A percentile compares a stretch with the other conserved stretches of the same genome.
Conservation (phyloP, 2,113 vertebrate genomes). For the Hymenochirus boettgeri region DNA sequence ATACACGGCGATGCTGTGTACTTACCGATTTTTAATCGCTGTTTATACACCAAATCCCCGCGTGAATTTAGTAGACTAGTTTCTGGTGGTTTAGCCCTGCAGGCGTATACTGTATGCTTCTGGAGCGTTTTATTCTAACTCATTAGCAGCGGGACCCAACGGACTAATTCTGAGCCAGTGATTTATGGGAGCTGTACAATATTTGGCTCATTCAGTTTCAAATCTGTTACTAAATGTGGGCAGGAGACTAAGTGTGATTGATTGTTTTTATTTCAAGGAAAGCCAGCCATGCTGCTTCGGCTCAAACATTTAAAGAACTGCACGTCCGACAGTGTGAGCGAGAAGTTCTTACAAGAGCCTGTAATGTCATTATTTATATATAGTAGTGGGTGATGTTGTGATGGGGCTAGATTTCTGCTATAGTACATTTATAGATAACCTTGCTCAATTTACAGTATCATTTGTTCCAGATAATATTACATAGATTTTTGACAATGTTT, state of each 20-base stretch:
- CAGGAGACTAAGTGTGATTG: no score
- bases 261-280: constrained; percentile 71
- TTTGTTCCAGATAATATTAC: no score
- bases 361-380: constrained; percentile 66
- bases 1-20: neutral
- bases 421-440: no score
- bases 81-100: neutral
- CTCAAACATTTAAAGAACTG: constrained; percentile 99
- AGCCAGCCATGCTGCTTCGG: constrained; percentile 82
- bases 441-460: no score
- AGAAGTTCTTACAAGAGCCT: constrained; percentile 97
- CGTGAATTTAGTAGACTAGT: neutral
- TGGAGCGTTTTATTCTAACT: neutral
- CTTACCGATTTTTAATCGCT: neutral
- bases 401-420: no score
- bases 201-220: no score
- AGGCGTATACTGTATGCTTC: no score
- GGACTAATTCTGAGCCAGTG: neutral
- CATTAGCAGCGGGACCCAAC: neutral
- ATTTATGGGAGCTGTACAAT: no score
- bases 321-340: constrained; percentile 94
- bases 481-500: no score
- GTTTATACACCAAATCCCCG: neutral
- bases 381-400: no score
- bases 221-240: no score